Percentiles rank a stretch among this genome's conserved stretches.
Evolutionary conservation across 2,797 vertebrate genomes (phyloP).

Genomic region (Clarias laeviceps): DNA sequence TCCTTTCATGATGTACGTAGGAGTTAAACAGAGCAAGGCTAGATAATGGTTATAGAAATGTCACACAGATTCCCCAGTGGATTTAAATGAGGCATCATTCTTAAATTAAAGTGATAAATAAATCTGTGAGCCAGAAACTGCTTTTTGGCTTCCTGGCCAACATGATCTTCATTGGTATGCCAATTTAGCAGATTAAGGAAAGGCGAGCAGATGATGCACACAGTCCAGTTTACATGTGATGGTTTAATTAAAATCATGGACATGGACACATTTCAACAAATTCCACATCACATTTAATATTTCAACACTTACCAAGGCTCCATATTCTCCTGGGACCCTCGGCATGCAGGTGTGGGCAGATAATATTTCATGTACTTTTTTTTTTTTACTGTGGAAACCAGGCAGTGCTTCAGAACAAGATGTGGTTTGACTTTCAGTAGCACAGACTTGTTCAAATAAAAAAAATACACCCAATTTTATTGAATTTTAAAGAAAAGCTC

Average conservation of each 20-base stretch:
- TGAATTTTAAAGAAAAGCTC: not conserved
- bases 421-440: not conserved
- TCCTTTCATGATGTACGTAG: not conserved
- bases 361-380: not conserved
- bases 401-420: not conserved
- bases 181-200: conserved; percentile 9
- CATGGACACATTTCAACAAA: not conserved
- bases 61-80: not conserved
- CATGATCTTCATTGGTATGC: conserved; percentile 9
- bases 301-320: not conserved
- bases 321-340: not conserved
- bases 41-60: not conserved
- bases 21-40: not conserved
- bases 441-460: not conserved
- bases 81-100: not conserved
- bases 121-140: not conserved
- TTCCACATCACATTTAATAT: not conserved
- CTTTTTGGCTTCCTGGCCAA: not conserved
- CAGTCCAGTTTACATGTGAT: not conserved
- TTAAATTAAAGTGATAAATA: conserved; percentile 5
- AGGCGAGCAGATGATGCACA: conserved; percentile 22
- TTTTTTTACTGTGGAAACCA: not conserved
- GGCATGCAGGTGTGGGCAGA: not conserved
- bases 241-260: conserved; percentile 18
- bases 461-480: no score